Evolutionary conservation across 2,797 vertebrate species (phyloP), one percentile per base, ranked within the genome.

Genomic region (Pampus argenteus): DNA sequence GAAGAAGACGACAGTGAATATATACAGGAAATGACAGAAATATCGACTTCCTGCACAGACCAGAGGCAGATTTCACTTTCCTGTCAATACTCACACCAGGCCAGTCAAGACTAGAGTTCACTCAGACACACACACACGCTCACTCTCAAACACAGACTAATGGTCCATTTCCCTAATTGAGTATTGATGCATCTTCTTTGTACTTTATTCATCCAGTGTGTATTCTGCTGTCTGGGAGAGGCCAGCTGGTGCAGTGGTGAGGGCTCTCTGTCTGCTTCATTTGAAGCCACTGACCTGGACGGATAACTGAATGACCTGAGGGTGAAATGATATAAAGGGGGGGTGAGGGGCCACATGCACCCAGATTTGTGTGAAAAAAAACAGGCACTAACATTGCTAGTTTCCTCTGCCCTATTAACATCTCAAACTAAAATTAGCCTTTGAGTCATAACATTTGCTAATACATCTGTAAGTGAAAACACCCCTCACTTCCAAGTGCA

Each of bases 231-330:
- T 81, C 87, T 88, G 83, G 55, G 54, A 31, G 61, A 74, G 15
- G 59, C 22, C 5, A 44, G 38, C 29, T 50, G 73, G 63, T 66
- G 48, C 47, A 36, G 68, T 23, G 25, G 36, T 10, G 45, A 62
- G 36, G 67, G 38, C 40, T 31, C 15, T 44, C 56, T 58, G 71
- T 84, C 76, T 61, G 78, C 49, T 59, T 81, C 74, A 89, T 91
- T 91, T 81, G 59, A 81, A 93, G 77, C 71, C 87, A 86, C 18
- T 92, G 92, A 93, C 91, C 88, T 88, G 87, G 69, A 93, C 48
- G 66, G 73, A 74, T 52, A 48, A 74, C 48, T 9, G 1, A 48
- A 79, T 87, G 85, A 90, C 91, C 90, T 5, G 56, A 82, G 80
- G 82, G 83, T 64, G 59, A 67, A 75, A 71, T 52, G 69, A 76